These are phyloP conservation scores for Drosophila ogumai DNA, from an alignment of 1,140 invertebrate genomes.

Conservation along the genomic window DNA sequence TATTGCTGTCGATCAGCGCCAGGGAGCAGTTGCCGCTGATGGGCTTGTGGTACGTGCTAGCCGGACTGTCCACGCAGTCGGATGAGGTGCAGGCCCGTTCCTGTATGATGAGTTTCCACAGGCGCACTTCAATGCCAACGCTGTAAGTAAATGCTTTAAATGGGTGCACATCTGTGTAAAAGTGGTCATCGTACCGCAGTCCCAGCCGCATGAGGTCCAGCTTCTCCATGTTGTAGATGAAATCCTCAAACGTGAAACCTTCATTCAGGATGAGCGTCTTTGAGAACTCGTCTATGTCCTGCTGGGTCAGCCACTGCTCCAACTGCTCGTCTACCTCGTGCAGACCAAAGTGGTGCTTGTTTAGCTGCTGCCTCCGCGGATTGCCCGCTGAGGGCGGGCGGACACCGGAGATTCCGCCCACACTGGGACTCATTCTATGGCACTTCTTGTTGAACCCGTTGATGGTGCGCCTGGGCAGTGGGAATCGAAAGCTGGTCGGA, in stretches of 20 bases:
- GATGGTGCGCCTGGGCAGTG: constrained; percentile 67
- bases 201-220: constrained; percentile 91
- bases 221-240: constrained; percentile 90
- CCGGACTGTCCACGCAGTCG: constrained; percentile 60
- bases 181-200: constrained; percentile 87
- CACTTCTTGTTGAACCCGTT: constrained; percentile 78
- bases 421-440: constrained; percentile 73
- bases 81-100: constrained; percentile 66
- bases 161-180: neutral
- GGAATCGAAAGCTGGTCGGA: too few species aligned
- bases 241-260: constrained; percentile 92
- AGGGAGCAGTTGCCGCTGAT: constrained; percentile 36
- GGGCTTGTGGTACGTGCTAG: constrained; percentile 54
- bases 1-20: constrained; percentile 48
- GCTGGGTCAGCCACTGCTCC: constrained; percentile 87
- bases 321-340: constrained; percentile 88
- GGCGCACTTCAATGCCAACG: constrained; percentile 77
- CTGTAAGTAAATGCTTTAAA: constrained; percentile 28
- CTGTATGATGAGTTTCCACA: constrained; percentile 81
- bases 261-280: constrained; percentile 89
- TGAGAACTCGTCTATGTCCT: constrained; percentile 87
- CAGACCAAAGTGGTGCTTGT: constrained; percentile 86
- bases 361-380: constrained; percentile 58
- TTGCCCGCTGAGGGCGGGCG: constrained; percentile 51
- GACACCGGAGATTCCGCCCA: constrained; percentile 20